Evolutionary conservation across 53 echinoderm and acorn worm genomes (phyloP), one percentile per base, ranked within the genome.

Genomic region (Apostichopus leukothele): DNA sequence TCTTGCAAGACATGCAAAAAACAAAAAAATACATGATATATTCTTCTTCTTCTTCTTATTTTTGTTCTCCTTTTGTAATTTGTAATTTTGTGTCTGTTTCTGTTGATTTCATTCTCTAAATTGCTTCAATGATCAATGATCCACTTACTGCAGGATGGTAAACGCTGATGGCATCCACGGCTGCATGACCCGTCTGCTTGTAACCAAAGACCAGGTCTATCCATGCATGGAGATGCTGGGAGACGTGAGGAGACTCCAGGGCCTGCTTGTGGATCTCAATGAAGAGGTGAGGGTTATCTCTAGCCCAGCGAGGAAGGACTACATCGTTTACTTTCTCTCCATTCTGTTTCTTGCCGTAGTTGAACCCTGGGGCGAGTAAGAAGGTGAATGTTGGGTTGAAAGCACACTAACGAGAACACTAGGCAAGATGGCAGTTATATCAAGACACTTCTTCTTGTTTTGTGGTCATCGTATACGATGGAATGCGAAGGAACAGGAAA

Each of bases 161-260:
- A 25, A 98, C 98, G 86, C 95, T 98, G 86, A 96, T 92, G 50
- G 98, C 92, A 52, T 98, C 95, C 5, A 93, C 86, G 8, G 98
- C 98, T 61, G 90, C 74, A 52, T 94, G 89, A 5, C 98, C 98
- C 19, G 93, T 90, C 91, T 98, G 98, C 74, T 98, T 96, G 95
- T 81, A 92, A 13, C 98, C 98, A 94, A 98, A 98, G 25, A 98
- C 98, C 53, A 98, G 89, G 60, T 98, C 95, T 75, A 98, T 88
- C 98, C 98, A 98, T 21, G 87, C 88, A 83, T 98, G 95, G 9
- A 98, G 93, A 60, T 80, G 78, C 91, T 93, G 90, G 7, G 95
- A 95, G 63, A 94, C 91, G 26, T 84, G 93, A 10, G 79, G 75
- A 0, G 95, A 95, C 76, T 98, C 98, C 86, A 98, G 75, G 68